Evolutionary conservation across 2,888 invertebrate species (phyloP).

Genomic region (Pristionchus japonicus): DNA sequence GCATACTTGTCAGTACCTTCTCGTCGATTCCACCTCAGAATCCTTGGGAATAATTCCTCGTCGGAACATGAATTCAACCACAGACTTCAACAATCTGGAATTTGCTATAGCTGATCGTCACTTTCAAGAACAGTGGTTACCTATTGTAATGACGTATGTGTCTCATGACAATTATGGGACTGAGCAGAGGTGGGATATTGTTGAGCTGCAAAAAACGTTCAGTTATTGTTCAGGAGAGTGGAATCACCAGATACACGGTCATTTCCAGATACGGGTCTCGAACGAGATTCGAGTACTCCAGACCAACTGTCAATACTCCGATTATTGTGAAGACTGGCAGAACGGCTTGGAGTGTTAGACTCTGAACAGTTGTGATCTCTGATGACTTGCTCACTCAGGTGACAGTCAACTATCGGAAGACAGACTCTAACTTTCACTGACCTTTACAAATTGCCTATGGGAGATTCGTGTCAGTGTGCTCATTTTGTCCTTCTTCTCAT

Average conservation of each 20-base stretch:
- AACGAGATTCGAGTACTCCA: background rate
- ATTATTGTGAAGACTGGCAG: background rate
- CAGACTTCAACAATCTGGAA: background rate
- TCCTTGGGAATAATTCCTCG: background rate
- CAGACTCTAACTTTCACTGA: background rate
- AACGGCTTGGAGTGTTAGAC: background rate
- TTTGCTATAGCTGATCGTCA: background rate
- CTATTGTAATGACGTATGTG: conserved; percentile 4
- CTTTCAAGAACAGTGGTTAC: background rate
- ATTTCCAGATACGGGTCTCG: background rate
- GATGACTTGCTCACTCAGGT: background rate
- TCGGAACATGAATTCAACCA: background rate
- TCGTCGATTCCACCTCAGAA: background rate
- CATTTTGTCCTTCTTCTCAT: background rate
- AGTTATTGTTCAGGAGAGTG: background rate
- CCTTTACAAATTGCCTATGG: background rate
- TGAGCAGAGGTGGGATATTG: background rate
- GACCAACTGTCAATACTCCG: background rate
- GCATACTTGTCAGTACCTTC: background rate
- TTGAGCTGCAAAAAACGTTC: background rate
- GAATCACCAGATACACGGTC: background rate
- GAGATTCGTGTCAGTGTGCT: background rate
- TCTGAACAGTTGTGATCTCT: background rate
- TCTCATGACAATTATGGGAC: background rate
- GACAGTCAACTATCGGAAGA: background rate